Evolutionary conservation across 2,113 vertebrate species (phyloP).

Genomic region (Drymodes brunneopygia): DNA sequence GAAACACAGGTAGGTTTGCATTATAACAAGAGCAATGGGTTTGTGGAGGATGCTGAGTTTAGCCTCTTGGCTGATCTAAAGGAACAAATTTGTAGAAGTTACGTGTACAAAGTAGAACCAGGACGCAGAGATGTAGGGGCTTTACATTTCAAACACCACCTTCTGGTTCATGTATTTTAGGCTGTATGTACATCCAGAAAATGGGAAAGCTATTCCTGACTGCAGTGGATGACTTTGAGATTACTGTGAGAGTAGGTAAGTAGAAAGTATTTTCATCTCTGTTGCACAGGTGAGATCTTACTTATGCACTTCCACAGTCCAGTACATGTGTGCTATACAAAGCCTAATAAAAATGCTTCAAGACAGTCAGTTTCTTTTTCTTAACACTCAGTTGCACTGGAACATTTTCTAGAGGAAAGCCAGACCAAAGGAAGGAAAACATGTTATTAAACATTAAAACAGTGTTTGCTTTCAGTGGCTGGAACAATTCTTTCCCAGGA

Average conservation of each 20-base stretch:
- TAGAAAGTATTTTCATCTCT: background rate
- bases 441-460: background rate
- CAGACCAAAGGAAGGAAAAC: background rate
- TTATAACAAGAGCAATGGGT: background rate
- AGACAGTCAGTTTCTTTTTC: background rate
- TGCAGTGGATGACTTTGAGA: background rate
- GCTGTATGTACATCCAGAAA: background rate
- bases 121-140: rapidly evolving
- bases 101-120: background rate
- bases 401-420: background rate
- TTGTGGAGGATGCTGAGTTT: background rate
- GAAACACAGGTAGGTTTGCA: background rate
- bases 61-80: background rate
- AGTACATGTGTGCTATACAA: background rate
- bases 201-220: background rate
- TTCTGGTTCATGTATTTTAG: background rate
- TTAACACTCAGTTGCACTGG: background rate
- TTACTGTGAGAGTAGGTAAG: background rate
- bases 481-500: constrained; percentile 1
- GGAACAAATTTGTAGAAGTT: background rate
- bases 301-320: background rate
- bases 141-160: background rate
- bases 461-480: background rate
- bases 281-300: background rate
- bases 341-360: background rate